A percentile compares a stretch with the other conserved stretches of the same genome.
phyloP scores from a whole-genome alignment of 2,888 invertebrate genomes.

The Morpho helenor region DNA sequence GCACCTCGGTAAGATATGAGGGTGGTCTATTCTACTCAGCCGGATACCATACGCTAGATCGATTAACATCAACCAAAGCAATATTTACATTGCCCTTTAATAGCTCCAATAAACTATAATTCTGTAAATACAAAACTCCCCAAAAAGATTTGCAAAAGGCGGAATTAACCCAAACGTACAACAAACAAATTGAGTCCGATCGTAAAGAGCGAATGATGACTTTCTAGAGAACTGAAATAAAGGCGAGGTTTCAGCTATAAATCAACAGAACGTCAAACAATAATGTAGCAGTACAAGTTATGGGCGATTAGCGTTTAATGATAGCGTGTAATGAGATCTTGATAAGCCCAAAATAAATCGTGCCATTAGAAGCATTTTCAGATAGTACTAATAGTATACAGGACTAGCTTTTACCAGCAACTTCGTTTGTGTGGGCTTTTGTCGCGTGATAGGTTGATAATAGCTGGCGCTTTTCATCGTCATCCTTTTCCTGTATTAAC shows the following conservation, averaged over 20 bases:
- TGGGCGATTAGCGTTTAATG: slow-evolving; percentile 21
- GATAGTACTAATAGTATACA: too few relatives aligned
- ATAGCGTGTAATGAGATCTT: too few relatives aligned
- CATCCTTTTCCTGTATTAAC: too few relatives aligned
- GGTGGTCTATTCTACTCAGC: too few relatives aligned
- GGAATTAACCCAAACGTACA: slow-evolving; percentile 34
- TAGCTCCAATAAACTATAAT: slow-evolving; percentile 4
- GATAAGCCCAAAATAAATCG: too few relatives aligned
- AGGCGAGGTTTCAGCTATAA: slow-evolving; percentile 42
- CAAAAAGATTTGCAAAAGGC: slow-evolving; percentile 12
- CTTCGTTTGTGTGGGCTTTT: too few relatives aligned
- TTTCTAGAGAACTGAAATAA: slow-evolving; percentile 46
- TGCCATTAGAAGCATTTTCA: too few relatives aligned
- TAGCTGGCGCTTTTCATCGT: too few relatives aligned
- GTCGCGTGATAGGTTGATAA: too few relatives aligned
- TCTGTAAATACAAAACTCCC: slow-evolving; percentile 3
- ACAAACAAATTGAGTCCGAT: slow-evolving; percentile 48
- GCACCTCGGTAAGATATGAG: too few relatives aligned
- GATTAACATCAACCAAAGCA: neutral
- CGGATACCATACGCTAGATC: too few relatives aligned
- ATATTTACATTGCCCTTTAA: slow-evolving; percentile 2
- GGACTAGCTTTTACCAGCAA: too few relatives aligned
- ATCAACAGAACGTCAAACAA: slow-evolving; percentile 50
- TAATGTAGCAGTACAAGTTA: slow-evolving; percentile 27
- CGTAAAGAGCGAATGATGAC: slow-evolving; percentile 54